Conservation (phyloP, 2,113 vertebrate species). For the Plestiodon gilberti region DNA sequence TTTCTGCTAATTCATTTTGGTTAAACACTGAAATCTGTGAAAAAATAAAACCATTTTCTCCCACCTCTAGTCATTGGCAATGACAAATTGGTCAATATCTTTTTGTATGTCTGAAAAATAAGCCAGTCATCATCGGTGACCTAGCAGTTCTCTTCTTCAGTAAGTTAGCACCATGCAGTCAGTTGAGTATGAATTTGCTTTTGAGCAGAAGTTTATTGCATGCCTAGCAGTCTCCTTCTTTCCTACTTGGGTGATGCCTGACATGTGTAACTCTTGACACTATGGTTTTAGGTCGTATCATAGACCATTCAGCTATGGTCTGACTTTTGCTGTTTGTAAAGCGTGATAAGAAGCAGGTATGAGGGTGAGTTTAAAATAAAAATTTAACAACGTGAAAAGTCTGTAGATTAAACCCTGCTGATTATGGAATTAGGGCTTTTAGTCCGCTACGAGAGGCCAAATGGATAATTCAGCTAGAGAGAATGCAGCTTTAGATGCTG, state of each 20-base stretch:
- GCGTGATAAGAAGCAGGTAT: not conserved
- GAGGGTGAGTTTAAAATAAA: not conserved
- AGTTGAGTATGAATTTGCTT: not conserved
- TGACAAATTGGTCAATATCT: not conserved
- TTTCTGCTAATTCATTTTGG: too few relatives aligned
- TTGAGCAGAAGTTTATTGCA: slow-evolving; percentile 11
- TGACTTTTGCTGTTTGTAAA: not conserved
- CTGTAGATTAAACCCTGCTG: not conserved
- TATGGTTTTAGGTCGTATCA: not conserved
- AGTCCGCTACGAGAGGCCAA: not conserved
- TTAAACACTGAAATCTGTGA: too few relatives aligned
- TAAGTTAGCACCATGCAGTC: not conserved
- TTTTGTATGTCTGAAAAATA: slow-evolving; percentile 38
- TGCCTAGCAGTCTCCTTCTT: slow-evolving; percentile 31
- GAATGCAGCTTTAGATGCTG: not conserved
- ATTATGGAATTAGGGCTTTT: not conserved
- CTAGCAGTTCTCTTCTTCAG: not conserved
- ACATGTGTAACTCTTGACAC: slow-evolving; percentile 1
- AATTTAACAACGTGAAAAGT: not conserved
- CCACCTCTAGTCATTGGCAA: too few relatives aligned
- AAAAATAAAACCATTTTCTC: too few relatives aligned
- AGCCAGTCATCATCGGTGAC: not conserved
- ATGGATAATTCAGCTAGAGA: not conserved
- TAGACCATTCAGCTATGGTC: not conserved
- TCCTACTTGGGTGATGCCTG: slow-evolving; percentile 2